Base-by-base conservation (phyloP, 2,113 vertebrate genomes). In the Martes martes region DNA sequence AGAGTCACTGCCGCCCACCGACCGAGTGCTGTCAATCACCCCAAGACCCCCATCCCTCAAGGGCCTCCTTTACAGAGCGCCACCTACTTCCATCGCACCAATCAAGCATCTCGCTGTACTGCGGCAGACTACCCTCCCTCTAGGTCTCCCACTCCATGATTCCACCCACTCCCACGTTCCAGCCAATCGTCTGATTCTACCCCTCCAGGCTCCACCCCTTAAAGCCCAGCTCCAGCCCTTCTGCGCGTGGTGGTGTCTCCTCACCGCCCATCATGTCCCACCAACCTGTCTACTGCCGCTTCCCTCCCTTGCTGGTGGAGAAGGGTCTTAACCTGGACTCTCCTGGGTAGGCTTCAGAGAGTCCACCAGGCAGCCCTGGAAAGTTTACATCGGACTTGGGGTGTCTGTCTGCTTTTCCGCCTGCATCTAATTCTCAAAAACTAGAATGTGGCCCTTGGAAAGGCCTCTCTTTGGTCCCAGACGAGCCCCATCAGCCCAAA, bases 351-450 rank as follows among this genome's bases (percentile, higher is more conserved):
- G 33, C 13, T 94, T 42, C 36, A 52, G 28, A 81, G 9, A 65
- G 23, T 36, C n/a, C 15, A 39, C 16, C 18, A 55, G 39, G 39
- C 67, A 86, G 84, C 19, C 31, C 33, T 85, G 11, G 13, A 69
- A 52, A 13, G 50, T 80, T n/a, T 19, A 87, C 3, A 8, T 63
- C 59, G 80, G 50, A 89, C 42, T 78, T 31, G 24, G 79, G 42
- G 69, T 63, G 6, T 79, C 59, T 80, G 6, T 80, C 59, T 8
- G 4, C 36, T 92, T 81, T 93, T 81, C 18, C 4, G 39, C 33
- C 23, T 95, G 24, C 39, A 57, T 89, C 36, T 82, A 95, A 55
- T 85, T 85, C 45, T 97, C 71, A 92, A 57, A 93, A 80, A 50
- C 61, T 63, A 69, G 55, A 65, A 73, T 8, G 18, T 2, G 31